A percentile compares a stretch with the other conserved stretches of the same genome.
Conservation (phyloP, 1,140 invertebrate genomes). For the Apis mellifera region Amel_HAv3.1 CM009932.2:11251501-11252000, state of each 20-base stretch:
- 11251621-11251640: background rate
- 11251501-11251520: too few species aligned
- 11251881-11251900: background rate
- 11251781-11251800: background rate
- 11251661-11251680: too few species aligned
- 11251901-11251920: background rate
- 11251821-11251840: background rate
- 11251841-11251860: background rate
- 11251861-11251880: background rate
- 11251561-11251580: too few species aligned
- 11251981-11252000: background rate
- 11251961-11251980: background rate
- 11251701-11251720: slow-evolving; percentile 1
- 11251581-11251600: background rate
- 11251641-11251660: background rate
- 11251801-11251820: background rate
- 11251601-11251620: background rate
- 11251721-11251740: background rate
- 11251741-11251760: background rate
- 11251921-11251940: background rate
- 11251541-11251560: too few species aligned
- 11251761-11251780: background rate
- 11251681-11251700: background rate
- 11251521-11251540: too few species aligned
- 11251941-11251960: background rate